Evolutionary conservation across 1,140 invertebrate genomes (phyloP).

Genomic region (Diorhabda sublineata): DNA sequence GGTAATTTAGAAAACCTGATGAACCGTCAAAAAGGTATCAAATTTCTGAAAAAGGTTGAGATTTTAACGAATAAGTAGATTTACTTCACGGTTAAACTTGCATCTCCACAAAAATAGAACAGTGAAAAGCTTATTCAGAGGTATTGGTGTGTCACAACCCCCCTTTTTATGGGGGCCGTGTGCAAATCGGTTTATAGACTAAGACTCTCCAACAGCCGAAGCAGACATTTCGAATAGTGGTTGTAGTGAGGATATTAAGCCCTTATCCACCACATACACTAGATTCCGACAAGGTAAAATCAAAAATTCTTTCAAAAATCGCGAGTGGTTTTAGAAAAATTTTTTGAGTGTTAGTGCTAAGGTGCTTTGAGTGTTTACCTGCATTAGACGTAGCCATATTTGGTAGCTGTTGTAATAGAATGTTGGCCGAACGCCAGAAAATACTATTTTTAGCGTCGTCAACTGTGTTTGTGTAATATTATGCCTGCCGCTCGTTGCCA

Average conservation of each 20-base stretch:
- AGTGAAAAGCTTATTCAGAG: constrained; percentile 39
- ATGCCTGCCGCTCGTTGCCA: constrained; percentile 31
- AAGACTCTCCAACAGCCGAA: constrained; percentile 30
- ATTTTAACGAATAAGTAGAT: constrained; percentile 42
- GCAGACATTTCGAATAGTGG: constrained; percentile 47
- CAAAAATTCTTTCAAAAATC: constrained; percentile 3
- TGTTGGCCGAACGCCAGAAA: constrained; percentile 30
- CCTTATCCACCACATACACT: constrained; percentile 40
- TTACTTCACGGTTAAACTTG: constrained; percentile 31
- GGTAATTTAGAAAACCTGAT: neutral
- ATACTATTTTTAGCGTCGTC: constrained; percentile 32
- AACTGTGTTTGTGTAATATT: constrained; percentile 30
- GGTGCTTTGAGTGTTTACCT: constrained; percentile 9
- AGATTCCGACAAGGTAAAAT: constrained; percentile 46
- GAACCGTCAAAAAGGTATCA: constrained; percentile 28
- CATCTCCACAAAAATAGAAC: constrained; percentile 42
- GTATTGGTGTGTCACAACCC: constrained; percentile 25
- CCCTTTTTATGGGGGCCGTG: constrained; percentile 43
- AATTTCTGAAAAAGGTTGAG: constrained; percentile 44
- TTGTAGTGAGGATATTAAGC: constrained; percentile 43
- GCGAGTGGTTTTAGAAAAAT: neutral
- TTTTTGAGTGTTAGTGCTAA: neutral
- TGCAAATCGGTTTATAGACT: constrained; percentile 48
- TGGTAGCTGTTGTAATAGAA: constrained; percentile 28
- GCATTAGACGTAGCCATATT: constrained; percentile 34